Evolutionary conservation across 2,797 vertebrate genomes (phyloP), one percentile per base, ranked within the genome.

Genomic region (Eutrigla gurnardus): DNA sequence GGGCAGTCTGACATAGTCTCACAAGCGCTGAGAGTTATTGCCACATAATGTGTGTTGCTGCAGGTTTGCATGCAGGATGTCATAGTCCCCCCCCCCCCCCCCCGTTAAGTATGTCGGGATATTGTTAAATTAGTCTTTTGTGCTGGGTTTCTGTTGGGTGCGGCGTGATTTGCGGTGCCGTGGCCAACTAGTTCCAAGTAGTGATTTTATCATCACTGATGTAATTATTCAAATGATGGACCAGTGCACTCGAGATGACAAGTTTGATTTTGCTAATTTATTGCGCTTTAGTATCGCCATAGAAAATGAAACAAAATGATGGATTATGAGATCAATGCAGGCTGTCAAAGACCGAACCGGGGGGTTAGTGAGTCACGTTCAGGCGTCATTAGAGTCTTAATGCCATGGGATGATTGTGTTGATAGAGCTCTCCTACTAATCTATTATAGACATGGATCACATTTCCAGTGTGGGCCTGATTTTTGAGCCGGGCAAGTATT

Each of bases 261-360:
- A 43, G 66, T 39, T 81, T 75, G 74, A 81, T 87, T 80, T 82
- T 62, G 82, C 15, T 72, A 61, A 42, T 73, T 45, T 46, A 73
- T 54, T 77, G 25, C 64, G 35, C 61, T 35, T 70, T 36, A 53
- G 25, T 49, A 32, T 75, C 54, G 64, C 17, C 11, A 58, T 79
- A 59, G 75, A 67, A 80, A 88, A 81, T 75, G 17, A 70, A 86
- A 75, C 64, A 72, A 49, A 85, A 78, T 68, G 70, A 82, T 73
- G 67, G 59, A 86, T 89, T 76, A 75, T 63, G 65, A 78, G 65
- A 84, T 89, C 61, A 75, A 57, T 64, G 71, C 33, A 47, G 49
- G 60, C 61, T 82, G 84, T 81, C 54, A 55, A 4, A 70, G 68
- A 83, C 39, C 89, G 52, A 83, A 66, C 54, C 66, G 46, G 13